These are phyloP conservation scores for Microcebus griseorufus DNA, from an alignment of 2,113 vertebrate genomes.

Conservation along the genomic window DNA sequence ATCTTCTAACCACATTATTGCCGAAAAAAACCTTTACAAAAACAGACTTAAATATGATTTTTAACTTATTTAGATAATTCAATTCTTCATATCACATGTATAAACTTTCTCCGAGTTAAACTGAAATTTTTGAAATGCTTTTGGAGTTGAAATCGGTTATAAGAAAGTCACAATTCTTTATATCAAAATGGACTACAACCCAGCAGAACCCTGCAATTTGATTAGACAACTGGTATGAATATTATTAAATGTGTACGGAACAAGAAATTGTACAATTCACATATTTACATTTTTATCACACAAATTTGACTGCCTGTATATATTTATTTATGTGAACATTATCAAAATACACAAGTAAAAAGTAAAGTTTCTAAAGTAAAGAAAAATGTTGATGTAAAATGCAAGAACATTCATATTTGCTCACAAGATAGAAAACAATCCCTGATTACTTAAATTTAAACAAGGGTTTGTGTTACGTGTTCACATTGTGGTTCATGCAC, in stretches of 20 bases:
- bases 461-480: background rate
- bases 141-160: constrained; percentile 15
- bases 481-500: background rate
- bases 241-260: background rate
- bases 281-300: background rate
- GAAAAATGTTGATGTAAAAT: constrained; percentile 26
- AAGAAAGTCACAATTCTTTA: background rate
- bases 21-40: background rate
- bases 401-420: constrained; percentile 29
- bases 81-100: background rate
- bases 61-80: constrained; percentile 17
- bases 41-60: background rate
- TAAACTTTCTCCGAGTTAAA: background rate
- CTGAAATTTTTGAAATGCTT: constrained; percentile 18
- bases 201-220: constrained; percentile 26
- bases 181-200: constrained; percentile 4
- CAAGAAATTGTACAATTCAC: background rate
- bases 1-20: background rate
- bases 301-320: background rate
- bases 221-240: background rate
- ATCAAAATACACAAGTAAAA: background rate
- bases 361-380: background rate
- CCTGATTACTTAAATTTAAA: constrained; percentile 28
- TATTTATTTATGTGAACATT: constrained; percentile 1
- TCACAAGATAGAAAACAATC: constrained; percentile 19